phyloP scores from a whole-genome alignment of 2,113 vertebrate species.

The Tachysurus vachellii region DNA sequence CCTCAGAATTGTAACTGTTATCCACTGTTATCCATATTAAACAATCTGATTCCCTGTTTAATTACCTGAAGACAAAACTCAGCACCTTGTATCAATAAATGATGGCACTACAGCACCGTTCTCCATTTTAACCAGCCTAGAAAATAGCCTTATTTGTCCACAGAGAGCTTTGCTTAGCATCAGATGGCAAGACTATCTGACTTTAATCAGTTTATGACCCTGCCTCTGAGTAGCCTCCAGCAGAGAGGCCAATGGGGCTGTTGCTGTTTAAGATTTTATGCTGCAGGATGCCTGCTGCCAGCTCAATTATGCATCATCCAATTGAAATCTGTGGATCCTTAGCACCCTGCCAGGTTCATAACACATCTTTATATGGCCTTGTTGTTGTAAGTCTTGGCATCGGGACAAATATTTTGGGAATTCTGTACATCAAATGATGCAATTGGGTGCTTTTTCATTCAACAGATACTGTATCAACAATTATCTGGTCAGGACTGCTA shows the following conservation, averaged over 20 bases:
- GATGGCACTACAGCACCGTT: not conserved
- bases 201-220: conserved; percentile 40
- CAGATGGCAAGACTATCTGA: conserved; percentile 32
- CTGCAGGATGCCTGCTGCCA: conserved; percentile 42
- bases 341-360: conserved; percentile 14
- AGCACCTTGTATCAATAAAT: not conserved
- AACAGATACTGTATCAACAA: conserved; percentile 28
- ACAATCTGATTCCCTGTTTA: not conserved
- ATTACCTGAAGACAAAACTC: conserved; percentile 13
- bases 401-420: not conserved
- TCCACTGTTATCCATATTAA: not conserved
- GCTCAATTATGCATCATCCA: conserved; percentile 44
- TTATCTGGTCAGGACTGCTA: conserved; percentile 24
- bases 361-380: not conserved
- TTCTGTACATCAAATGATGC: conserved; percentile 1
- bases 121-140: conserved; percentile 21
- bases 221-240: conserved; percentile 37
- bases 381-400: not conserved
- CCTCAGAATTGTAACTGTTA: not conserved
- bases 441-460: conserved; percentile 8
- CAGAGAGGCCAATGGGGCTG: conserved; percentile 37
- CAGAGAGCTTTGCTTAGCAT: conserved; percentile 42
- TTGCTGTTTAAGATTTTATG: conserved; percentile 42
- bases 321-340: conserved; percentile 40
- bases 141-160: not conserved